A percentile compares a stretch with the other conserved stretches of the same genome.
These are phyloP conservation scores for Cercopithecus hamlyni DNA, from an alignment of 2,797 vertebrate genomes.

Conservation along the genomic window DNA sequence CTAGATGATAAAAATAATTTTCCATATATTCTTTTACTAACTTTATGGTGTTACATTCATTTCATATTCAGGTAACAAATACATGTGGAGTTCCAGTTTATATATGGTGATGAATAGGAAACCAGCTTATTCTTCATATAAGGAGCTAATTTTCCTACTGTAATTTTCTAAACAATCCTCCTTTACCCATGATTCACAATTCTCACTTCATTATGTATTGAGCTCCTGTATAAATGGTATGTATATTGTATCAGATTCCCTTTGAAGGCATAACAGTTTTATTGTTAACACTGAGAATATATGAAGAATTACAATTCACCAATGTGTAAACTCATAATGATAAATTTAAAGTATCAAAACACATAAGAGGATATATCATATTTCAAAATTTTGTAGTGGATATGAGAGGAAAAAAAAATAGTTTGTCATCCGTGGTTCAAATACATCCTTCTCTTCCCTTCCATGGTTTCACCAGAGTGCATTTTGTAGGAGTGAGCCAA, in stretches of 20 bases:
- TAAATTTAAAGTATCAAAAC: constrained; percentile 10
- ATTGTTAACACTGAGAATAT: neutral
- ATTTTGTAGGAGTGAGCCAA: neutral
- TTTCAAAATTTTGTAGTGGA: neutral
- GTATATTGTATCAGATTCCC: neutral
- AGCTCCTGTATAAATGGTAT: neutral
- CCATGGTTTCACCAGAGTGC: neutral
- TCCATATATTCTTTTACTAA: neutral
- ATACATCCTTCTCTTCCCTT: neutral
- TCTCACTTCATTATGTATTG: neutral
- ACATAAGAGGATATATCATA: neutral
- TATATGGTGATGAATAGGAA: neutral
- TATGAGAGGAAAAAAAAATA: neutral
- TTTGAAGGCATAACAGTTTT: neutral
- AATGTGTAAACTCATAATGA: neutral
- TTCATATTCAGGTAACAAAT: constrained; percentile 19
- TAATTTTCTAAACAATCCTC: neutral
- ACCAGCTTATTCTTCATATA: neutral
- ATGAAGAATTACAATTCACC: neutral
- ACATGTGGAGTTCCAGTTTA: neutral
- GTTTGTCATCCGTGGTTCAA: neutral
- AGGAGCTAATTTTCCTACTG: neutral
- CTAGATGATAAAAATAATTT: neutral
- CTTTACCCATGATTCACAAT: neutral
- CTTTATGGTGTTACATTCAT: neutral